These are phyloP conservation scores for Dasyurus viverrinus DNA, from an alignment of 2,113 vertebrate genomes.

Conservation along the genomic window DNA sequence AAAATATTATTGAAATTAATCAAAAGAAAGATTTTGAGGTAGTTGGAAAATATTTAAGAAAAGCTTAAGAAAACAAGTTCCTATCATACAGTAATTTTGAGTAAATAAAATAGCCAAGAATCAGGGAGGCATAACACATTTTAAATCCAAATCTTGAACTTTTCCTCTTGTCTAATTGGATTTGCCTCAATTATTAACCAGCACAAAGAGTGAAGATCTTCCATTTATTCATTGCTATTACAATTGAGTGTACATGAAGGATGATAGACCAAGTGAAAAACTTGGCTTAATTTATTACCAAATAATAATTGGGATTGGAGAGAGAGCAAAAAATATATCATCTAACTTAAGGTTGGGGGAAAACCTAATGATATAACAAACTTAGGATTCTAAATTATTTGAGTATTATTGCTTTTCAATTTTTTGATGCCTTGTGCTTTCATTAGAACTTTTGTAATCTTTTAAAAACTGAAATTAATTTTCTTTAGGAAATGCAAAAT, in stretches of 20 bases:
- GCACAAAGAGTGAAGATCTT: background rate
- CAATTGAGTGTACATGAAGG: background rate
- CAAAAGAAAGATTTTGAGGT: slow-evolving; percentile 23
- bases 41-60: slow-evolving; percentile 26
- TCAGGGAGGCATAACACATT: background rate
- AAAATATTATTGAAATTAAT: background rate
- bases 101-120: slow-evolving; percentile 23
- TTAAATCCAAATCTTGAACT: background rate
- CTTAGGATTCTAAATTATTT: background rate
- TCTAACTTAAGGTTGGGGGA: background rate
- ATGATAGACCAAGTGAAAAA: background rate
- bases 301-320: background rate
- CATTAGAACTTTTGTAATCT: background rate
- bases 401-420: background rate
- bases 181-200: background rate
- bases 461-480: background rate
- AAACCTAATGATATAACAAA: background rate
- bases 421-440: background rate
- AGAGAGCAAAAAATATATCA: background rate
- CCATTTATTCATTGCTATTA: background rate
- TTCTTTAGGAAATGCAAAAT: background rate
- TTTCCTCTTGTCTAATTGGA: background rate
- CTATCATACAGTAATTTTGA: background rate
- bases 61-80: background rate
- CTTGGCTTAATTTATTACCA: background rate